A percentile compares a stretch with the other conserved stretches of the same genome.
These are phyloP conservation scores for Amphiduros pacificus DNA, from an alignment of 2,888 invertebrate species.

Conservation along the genomic window DNA sequence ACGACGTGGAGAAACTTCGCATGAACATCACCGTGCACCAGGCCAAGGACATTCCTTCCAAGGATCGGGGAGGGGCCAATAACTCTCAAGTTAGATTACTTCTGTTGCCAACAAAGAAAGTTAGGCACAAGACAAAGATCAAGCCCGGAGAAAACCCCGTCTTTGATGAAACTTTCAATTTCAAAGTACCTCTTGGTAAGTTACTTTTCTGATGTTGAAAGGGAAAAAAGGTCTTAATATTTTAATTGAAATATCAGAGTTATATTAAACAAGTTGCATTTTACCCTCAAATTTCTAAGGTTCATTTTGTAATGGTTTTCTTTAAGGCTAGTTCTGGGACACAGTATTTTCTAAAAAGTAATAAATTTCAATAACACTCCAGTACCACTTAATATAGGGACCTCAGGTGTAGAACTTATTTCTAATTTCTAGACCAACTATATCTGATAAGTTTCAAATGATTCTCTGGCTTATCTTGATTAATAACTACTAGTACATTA, in stretches of 20 bases:
- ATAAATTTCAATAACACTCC: not conserved
- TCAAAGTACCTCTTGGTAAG: conserved; percentile 84
- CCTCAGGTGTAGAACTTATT: too few relatives aligned
- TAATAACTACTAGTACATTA: too few relatives aligned
- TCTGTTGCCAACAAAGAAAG: conserved; percentile 87
- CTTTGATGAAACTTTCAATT: conserved; percentile 88
- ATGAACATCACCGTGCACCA: conserved; percentile 91
- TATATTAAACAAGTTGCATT: too few relatives aligned
- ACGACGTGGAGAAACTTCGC: conserved; percentile 86
- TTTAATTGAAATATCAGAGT: too few relatives aligned
- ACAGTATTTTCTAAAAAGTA: not conserved
- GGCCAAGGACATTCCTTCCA: conserved; percentile 77
- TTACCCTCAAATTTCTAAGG: too few relatives aligned
- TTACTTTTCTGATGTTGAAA: not conserved
- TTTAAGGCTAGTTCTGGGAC: too few relatives aligned
- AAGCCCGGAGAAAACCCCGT: conserved; percentile 87
- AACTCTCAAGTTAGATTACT: conserved; percentile 68
- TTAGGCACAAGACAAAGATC: conserved; percentile 91
- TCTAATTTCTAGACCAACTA: too few relatives aligned
- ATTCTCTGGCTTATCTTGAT: too few relatives aligned
- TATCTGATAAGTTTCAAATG: too few relatives aligned
- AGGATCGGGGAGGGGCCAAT: conserved; percentile 41
- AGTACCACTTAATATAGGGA: not conserved
- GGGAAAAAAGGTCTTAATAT: too few relatives aligned
- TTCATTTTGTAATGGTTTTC: too few relatives aligned